Evolutionary conservation across 92 coral and sea anemone species (phyloP).

Genomic region (Palythoa caribaeorum): DNA sequence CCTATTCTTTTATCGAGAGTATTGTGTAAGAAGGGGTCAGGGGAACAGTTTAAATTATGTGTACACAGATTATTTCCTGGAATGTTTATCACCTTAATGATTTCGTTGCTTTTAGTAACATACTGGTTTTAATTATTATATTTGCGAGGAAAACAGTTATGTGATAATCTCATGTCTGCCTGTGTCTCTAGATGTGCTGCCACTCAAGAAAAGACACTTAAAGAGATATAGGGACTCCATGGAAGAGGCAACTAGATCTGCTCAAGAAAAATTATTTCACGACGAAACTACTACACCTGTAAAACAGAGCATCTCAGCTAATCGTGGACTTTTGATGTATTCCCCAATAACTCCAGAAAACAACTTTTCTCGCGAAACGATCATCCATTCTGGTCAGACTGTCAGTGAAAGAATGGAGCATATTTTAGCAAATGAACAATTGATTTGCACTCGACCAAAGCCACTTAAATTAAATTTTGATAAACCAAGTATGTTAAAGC

Average conservation of each 20-base stretch:
- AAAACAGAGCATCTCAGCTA: background rate
- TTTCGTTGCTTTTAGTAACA: too few relatives aligned
- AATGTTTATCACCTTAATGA: too few relatives aligned
- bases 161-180: background rate
- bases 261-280: background rate
- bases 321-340: conserved; percentile 40
- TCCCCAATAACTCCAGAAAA: conserved; percentile 42
- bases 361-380: conserved; percentile 9
- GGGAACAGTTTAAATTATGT: too few relatives aligned
- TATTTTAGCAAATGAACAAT: conserved; percentile 16
- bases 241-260: conserved; percentile 16
- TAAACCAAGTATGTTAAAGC: conserved; percentile 15
- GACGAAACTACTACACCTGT: conserved; percentile 10
- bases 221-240: conserved; percentile 53
- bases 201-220: conserved; percentile 84
- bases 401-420: conserved; percentile 26
- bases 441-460: background rate
- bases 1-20: too few relatives aligned
- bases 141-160: too few relatives aligned
- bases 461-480: conserved; percentile 36
- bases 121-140: too few relatives aligned
- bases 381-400: conserved; percentile 13
- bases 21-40: too few relatives aligned
- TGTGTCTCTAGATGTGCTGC: conserved; percentile 63
- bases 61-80: too few relatives aligned